Evolutionary conservation across 2,888 invertebrate species (phyloP).

Genomic region (Calameuta pallipes): DNA sequence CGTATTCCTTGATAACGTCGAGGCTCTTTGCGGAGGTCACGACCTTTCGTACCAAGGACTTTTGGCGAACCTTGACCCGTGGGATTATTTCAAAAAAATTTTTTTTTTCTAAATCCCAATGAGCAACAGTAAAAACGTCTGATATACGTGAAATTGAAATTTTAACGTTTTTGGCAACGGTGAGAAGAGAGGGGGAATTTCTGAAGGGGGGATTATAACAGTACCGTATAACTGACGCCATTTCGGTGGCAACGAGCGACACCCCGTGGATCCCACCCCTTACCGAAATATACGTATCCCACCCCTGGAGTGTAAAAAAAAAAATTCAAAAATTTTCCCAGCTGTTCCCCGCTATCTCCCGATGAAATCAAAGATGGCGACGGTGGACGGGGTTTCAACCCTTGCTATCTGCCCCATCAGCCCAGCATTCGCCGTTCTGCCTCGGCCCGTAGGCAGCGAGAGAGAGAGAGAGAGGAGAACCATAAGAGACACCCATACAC

Average conservation of each 20-base stretch:
- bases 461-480: not conserved
- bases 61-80: not conserved
- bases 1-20: not conserved
- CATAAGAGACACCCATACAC: not conserved
- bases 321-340: slow-evolving; percentile 57
- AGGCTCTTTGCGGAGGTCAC: not conserved
- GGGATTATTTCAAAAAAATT: not conserved
- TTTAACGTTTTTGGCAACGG: not conserved
- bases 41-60: not conserved
- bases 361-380: slow-evolving; percentile 60
- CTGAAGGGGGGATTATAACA: not conserved
- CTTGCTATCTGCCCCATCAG: slow-evolving; percentile 59
- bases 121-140: not conserved
- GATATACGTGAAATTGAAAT: not conserved
- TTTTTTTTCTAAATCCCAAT: no score
- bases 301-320: slow-evolving; percentile 15
- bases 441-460: slow-evolving; percentile 22
- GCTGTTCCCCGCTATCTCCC: slow-evolving; percentile 59
- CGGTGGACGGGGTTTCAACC: slow-evolving; percentile 54
- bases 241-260: not conserved
- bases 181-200: not conserved
- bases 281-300: not conserved
- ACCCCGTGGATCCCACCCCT: not conserved
- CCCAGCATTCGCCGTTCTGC: not conserved
- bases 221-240: slow-evolving; percentile 8